These are phyloP conservation scores for Dolichopus griseipennis DNA, from an alignment of 2,888 invertebrate genomes.

Conservation along the genomic window DNA sequence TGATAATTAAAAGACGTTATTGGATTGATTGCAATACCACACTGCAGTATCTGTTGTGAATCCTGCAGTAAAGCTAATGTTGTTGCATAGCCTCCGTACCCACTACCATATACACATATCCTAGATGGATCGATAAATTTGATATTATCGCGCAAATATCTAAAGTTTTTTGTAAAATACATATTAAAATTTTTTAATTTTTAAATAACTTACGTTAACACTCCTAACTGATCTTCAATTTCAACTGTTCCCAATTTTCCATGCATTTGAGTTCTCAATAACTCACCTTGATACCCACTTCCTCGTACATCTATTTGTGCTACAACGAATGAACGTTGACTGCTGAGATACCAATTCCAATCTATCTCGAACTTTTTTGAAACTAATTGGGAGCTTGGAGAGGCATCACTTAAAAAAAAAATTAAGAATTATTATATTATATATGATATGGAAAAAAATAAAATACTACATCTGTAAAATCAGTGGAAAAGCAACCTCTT, in stretches of 20 bases:
- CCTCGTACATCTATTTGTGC: constrained; percentile 86
- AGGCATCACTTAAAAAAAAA: constrained; percentile 52
- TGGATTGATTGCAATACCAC: constrained; percentile 79
- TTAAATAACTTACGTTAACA: constrained; percentile 48
- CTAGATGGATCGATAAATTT: constrained; percentile 72
- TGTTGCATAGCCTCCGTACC: constrained; percentile 82
- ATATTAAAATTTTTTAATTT: background rate
- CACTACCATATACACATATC: constrained; percentile 76
- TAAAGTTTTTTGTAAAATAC: constrained; percentile 29
- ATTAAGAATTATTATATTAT: constrained; percentile 9
- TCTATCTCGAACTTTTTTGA: constrained; percentile 69
- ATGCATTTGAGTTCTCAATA: constrained; percentile 62
- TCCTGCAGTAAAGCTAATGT: constrained; percentile 72
- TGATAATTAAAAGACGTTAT: constrained; percentile 76
- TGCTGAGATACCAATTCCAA: constrained; percentile 79
- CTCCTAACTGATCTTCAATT: constrained; percentile 67
- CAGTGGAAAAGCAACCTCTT: constrained; percentile 71
- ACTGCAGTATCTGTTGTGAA: constrained; percentile 65
- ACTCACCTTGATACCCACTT: constrained; percentile 73
- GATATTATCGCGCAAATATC: constrained; percentile 68
- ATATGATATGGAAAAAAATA: background rate
- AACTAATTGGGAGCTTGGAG: constrained; percentile 77
- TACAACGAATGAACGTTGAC: constrained; percentile 73
- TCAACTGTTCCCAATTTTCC: constrained; percentile 63
- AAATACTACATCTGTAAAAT: constrained; percentile 69